These are phyloP conservation scores for Cerastoderma edule DNA, from an alignment of 2,888 invertebrate species.

Conservation along the genomic window DNA sequence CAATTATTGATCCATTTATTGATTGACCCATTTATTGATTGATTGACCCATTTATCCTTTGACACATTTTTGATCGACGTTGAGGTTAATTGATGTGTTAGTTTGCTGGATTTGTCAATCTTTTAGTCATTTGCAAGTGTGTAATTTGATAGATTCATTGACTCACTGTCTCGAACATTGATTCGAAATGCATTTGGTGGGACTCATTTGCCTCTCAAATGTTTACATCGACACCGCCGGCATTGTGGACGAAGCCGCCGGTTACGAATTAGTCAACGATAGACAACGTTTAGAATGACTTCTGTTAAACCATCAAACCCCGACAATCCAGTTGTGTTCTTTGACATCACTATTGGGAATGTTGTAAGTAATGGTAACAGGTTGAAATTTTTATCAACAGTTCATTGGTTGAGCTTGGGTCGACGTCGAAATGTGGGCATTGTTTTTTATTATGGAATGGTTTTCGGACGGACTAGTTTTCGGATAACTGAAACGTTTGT, in stretches of 20 bases:
- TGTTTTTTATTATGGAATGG: too few relatives aligned
- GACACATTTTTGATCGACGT: background rate
- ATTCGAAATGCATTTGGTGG: background rate
- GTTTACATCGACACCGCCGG: slow-evolving; percentile 24
- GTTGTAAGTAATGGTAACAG: slow-evolving; percentile 90
- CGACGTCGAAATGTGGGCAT: too few relatives aligned
- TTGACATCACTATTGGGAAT: slow-evolving; percentile 97
- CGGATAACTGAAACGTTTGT: too few relatives aligned
- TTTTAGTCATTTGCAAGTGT: background rate
- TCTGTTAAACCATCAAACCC: slow-evolving; percentile 86
- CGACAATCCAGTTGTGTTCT: slow-evolving; percentile 99
- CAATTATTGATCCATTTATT: too few relatives aligned
- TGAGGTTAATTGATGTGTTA: background rate
- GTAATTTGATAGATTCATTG: background rate
- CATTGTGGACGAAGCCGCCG: background rate
- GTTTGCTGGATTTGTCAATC: background rate
- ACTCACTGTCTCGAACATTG: background rate
- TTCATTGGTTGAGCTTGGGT: too few relatives aligned
- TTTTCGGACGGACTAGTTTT: too few relatives aligned
- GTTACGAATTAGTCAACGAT: too few relatives aligned
- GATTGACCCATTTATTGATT: too few relatives aligned
- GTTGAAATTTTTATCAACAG: too few relatives aligned
- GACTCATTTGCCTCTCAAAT: background rate
- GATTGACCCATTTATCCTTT: background rate
- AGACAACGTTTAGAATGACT: too few relatives aligned